Conservation (phyloP, 1,140 invertebrate species). For the Drosophila rufa region DNA sequence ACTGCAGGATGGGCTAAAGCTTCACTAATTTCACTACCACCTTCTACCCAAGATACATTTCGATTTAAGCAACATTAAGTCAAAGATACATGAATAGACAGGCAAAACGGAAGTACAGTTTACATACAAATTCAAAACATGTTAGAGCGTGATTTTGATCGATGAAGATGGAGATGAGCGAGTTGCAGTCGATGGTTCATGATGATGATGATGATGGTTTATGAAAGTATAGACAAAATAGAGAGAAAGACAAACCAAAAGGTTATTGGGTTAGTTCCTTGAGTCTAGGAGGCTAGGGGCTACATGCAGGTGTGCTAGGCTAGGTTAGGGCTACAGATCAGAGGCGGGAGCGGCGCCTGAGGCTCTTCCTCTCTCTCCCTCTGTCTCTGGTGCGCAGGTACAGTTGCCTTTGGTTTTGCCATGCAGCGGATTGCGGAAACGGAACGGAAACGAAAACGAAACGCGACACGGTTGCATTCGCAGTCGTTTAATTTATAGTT, state of each 20-base stretch:
- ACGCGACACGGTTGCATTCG: constrained; percentile 33
- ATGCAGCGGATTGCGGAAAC: constrained; percentile 33
- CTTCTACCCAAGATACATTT: constrained; percentile 66
- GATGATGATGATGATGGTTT: constrained; percentile 27
- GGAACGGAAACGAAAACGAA: constrained; percentile 10
- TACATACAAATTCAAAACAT: constrained; percentile 48
- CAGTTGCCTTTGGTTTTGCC: constrained; percentile 32
- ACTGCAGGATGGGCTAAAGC: constrained; percentile 84
- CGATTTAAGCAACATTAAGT: constrained; percentile 16
- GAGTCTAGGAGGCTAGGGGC: constrained; percentile 14
- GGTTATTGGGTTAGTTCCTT: constrained; percentile 37
- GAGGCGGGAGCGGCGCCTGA: not conserved
- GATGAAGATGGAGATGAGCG: constrained; percentile 35
- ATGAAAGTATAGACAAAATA: constrained; percentile 55
- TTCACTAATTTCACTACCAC: constrained; percentile 85
- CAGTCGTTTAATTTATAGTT: not conserved
- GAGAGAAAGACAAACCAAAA: constrained; percentile 45
- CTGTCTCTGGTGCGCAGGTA: constrained; percentile 17
- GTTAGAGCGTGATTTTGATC: constrained; percentile 33
- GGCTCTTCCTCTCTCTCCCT: not conserved
- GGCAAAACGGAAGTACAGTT: constrained; percentile 57
- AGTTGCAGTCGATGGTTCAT: constrained; percentile 25
- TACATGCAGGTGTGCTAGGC: constrained; percentile 35
- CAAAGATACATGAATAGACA: constrained; percentile 32
- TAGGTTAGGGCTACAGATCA: constrained; percentile 1